Conservation (phyloP, 1,140 invertebrate genomes). For the Philaenus spumarius region DNA sequence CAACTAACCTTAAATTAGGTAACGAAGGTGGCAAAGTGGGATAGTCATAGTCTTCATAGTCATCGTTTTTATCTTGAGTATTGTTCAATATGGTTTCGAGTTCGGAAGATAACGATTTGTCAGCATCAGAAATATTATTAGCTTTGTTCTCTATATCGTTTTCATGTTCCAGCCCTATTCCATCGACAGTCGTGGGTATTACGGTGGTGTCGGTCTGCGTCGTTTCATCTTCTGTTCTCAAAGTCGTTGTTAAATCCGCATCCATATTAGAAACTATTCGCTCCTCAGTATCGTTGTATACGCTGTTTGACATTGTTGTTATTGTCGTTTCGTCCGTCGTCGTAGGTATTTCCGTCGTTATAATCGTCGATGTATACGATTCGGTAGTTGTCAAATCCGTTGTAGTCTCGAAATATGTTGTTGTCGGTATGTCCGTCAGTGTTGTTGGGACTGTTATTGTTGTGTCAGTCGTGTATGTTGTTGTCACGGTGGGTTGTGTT, state of each 20-base stretch:
- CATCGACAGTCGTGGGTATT: no score
- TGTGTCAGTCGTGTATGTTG: neutral
- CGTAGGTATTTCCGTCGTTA: neutral
- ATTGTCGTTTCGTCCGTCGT: neutral
- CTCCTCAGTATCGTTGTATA: no score
- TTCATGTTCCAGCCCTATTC: no score
- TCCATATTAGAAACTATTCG: no score
- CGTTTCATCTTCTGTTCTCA: no score
- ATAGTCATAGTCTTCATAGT: slow-evolving; percentile 50
- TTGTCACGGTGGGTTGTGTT: no score
- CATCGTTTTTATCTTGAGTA: slow-evolving; percentile 36
- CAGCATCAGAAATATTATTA: slow-evolving; percentile 29
- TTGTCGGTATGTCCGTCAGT: neutral
- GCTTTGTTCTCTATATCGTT: neutral
- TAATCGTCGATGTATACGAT: no score
- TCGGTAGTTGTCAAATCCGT: no score
- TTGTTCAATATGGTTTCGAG: slow-evolving; percentile 43
- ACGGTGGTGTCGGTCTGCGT: no score
- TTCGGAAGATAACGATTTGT: slow-evolving; percentile 38
- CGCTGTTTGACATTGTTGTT: no score
- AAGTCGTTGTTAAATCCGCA: no score
- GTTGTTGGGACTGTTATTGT: slow-evolving; percentile 26
- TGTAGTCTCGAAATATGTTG: neutral
- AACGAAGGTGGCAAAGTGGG: slow-evolving; percentile 64
- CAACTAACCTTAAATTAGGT: slow-evolving; percentile 55